These are phyloP conservation scores for Oxyura jamaicensis DNA, from an alignment of 2,113 vertebrate genomes.

Conservation along the genomic window DNA sequence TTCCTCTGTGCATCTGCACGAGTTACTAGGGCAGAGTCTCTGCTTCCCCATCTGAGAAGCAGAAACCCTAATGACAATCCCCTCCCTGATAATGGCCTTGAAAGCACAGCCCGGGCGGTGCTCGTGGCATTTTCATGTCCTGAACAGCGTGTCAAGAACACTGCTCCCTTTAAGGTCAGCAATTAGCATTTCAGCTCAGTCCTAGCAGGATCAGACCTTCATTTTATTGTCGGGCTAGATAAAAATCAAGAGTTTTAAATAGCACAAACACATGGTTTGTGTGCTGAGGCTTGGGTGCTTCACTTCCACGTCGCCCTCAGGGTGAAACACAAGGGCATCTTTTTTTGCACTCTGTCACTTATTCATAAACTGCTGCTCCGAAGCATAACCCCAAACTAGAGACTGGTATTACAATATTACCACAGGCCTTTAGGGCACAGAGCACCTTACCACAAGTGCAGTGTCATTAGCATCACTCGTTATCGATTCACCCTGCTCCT, in stretches of 20 bases:
- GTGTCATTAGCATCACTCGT: neutral
- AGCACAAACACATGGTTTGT: neutral
- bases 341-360: neutral
- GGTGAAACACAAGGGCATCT: neutral
- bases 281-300: neutral
- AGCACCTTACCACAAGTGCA: neutral
- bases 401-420: neutral
- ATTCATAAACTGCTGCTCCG: neutral
- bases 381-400: neutral
- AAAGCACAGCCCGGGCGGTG: neutral
- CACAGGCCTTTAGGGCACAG: neutral
- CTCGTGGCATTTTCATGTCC: neutral
- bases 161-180: neutral
- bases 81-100: neutral
- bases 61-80: neutral
- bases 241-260: neutral
- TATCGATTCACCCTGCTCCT: neutral
- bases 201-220: neutral
- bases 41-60: neutral
- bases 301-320: neutral
- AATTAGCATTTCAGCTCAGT: too few relatives aligned
- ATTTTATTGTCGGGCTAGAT: neutral
- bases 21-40: neutral
- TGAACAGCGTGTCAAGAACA: too few relatives aligned
- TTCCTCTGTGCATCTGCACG: neutral